Conservation (phyloP, 2,888 invertebrate genomes). For the Creontiades dilutus region DNA sequence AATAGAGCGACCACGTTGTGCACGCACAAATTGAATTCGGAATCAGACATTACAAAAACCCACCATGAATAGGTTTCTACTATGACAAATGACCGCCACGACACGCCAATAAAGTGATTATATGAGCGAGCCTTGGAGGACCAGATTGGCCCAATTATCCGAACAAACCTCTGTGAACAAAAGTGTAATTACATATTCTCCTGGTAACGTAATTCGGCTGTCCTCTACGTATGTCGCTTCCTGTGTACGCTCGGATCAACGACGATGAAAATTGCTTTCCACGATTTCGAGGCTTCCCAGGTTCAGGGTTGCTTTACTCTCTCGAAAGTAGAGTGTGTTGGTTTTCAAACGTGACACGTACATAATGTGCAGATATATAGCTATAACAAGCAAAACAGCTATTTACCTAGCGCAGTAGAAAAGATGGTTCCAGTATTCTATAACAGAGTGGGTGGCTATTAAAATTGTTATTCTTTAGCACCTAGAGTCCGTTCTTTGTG, state of each 20-base stretch:
- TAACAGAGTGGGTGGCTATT: too few species aligned
- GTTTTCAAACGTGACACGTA: not conserved
- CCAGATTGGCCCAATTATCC: conserved; percentile 61
- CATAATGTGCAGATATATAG: too few species aligned
- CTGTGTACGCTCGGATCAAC: not conserved
- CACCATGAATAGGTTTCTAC: not conserved
- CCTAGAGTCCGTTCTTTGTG: too few species aligned
- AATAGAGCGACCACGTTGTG: not conserved
- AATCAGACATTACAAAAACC: conserved; percentile 16
- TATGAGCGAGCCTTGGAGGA: conserved; percentile 57
- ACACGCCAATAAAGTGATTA: conserved; percentile 57
- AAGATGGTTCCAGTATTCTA: too few species aligned
- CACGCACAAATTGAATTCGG: conserved; percentile 32
- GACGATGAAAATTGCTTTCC: conserved; percentile 17
- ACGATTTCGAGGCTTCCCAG: conserved; percentile 11
- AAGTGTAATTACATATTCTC: conserved; percentile 58
- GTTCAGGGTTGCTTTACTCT: conserved; percentile 26
- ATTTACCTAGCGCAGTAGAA: too few species aligned
- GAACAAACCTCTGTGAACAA: conserved; percentile 62
- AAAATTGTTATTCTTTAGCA: too few species aligned
- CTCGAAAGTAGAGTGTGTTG: not conserved
- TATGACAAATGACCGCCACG: conserved; percentile 7
- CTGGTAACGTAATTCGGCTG: conserved; percentile 9
- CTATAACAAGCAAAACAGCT: too few species aligned
- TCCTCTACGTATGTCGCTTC: conserved; percentile 29